These are phyloP conservation scores for Trialeurodes vaporariorum DNA, from an alignment of 1,140 invertebrate species.

Conservation along the genomic window DNA sequence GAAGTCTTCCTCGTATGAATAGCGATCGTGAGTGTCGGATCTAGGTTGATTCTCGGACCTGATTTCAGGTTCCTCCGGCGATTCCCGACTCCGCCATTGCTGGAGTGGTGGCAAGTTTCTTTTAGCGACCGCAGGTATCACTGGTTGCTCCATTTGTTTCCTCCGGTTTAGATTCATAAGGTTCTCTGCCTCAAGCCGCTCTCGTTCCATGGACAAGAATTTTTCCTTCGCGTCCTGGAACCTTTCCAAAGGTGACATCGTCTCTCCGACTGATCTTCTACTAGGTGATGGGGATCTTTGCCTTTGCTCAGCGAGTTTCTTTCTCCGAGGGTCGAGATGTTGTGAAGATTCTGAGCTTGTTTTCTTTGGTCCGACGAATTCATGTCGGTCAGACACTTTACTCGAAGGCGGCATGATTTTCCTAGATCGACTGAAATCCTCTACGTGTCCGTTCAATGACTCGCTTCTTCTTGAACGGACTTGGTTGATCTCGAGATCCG, in stretches of 20 bases:
- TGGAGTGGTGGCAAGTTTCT: neutral
- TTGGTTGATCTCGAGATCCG: neutral
- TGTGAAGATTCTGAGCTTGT: neutral
- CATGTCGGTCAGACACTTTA: no score
- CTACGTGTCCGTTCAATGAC: neutral
- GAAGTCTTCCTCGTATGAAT: neutral
- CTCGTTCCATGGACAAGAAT: constrained; percentile 61
- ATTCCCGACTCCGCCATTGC: neutral
- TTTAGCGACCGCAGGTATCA: neutral
- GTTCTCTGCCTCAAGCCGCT: constrained; percentile 35
- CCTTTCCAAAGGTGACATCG: constrained; percentile 52
- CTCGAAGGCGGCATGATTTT: no score
- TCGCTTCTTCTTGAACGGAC: constrained; percentile 1
- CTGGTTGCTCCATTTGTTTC: constrained; percentile 1
- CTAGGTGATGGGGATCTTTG: constrained; percentile 40
- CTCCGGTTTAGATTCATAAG: neutral
- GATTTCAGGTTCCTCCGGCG: neutral
- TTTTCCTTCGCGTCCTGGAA: constrained; percentile 75
- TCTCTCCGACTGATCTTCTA: constrained; percentile 31
- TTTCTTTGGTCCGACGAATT: no score
- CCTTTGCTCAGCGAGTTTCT: constrained; percentile 34
- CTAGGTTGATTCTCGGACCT: neutral
- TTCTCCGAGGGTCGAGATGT: neutral
- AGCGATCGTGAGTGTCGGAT: neutral
- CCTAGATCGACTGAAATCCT: constrained; percentile 1